Percentiles rank a stretch among this genome's conserved stretches.
phyloP scores from a whole-genome alignment of 2,113 vertebrate species.

The Leucosticte australis region DNA sequence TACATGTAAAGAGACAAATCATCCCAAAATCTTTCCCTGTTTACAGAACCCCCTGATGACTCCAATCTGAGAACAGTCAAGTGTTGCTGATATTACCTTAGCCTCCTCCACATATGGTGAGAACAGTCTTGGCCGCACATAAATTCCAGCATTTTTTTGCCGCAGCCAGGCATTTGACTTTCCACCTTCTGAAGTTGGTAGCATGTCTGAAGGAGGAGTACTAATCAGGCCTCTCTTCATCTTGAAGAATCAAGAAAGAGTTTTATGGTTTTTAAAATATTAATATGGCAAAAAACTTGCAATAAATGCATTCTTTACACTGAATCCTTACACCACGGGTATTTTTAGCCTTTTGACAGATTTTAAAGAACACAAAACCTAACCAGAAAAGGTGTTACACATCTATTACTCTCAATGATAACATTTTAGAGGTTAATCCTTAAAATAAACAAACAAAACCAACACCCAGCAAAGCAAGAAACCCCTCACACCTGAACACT shows the following conservation, averaged over 20 bases:
- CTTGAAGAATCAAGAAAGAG: conserved; percentile 73
- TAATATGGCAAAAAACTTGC: background rate
- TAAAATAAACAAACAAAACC: background rate
- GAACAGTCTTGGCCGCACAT: conserved; percentile 90
- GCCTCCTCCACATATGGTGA: conserved; percentile 95
- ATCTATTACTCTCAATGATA: background rate
- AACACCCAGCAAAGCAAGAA: background rate
- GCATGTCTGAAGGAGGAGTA: conserved; percentile 97
- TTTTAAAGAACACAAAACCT: background rate
- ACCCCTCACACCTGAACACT: background rate
- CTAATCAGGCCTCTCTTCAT: conserved; percentile 98
- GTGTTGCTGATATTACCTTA: conserved; percentile 80
- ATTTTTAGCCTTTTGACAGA: background rate
- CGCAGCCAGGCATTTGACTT: conserved; percentile 96
- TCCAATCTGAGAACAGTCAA: background rate
- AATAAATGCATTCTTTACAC: background rate
- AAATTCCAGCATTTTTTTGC: conserved; percentile 95
- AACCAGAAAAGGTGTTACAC: background rate
- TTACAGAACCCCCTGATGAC: conserved; percentile 13
- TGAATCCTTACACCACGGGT: background rate
- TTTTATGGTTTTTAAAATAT: background rate
- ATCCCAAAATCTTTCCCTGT: conserved; percentile 4
- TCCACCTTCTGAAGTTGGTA: conserved; percentile 92
- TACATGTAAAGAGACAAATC: conserved; percentile 50
- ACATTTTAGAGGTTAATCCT: background rate